These are phyloP conservation scores for Pseudochromis fuscus DNA, from an alignment of 2,797 vertebrate species.

Conservation along the genomic window DNA sequence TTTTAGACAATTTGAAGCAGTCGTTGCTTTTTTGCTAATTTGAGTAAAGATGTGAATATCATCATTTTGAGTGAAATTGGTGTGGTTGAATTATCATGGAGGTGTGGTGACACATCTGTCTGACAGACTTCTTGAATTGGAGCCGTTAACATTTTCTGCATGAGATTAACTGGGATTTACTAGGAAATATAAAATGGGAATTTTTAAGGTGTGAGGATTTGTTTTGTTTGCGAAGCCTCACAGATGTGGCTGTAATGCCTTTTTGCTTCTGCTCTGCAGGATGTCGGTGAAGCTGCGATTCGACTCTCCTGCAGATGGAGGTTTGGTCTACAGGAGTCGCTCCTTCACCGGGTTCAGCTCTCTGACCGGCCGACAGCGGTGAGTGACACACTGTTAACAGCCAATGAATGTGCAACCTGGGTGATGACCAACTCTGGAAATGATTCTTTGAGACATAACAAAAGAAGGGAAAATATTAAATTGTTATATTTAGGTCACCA, in stretches of 20 bases:
- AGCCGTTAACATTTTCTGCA: no score
- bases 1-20: neutral
- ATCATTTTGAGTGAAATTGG: no score
- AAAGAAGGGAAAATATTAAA: no score
- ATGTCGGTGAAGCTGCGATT: conserved; percentile 97
- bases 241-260: neutral
- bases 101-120: neutral
- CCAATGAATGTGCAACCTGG: no score
- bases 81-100: neutral
- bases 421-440: no score
- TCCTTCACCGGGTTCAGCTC: conserved; percentile 94
- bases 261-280: conserved; percentile 42
- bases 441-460: no score
- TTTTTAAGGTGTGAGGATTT: neutral
- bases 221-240: no score
- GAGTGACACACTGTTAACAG: no score
- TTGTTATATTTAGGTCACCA: no score
- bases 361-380: conserved; percentile 86
- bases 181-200: neutral
- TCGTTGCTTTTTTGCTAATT: neutral
- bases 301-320: conserved; percentile 86
- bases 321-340: conserved; percentile 89
- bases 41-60: neutral
- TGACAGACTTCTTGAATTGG: no score
- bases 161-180: no score